These are phyloP conservation scores for Dipodomys ordii DNA, from an alignment of 2,113 vertebrate species.

Conservation along the genomic window DNA sequence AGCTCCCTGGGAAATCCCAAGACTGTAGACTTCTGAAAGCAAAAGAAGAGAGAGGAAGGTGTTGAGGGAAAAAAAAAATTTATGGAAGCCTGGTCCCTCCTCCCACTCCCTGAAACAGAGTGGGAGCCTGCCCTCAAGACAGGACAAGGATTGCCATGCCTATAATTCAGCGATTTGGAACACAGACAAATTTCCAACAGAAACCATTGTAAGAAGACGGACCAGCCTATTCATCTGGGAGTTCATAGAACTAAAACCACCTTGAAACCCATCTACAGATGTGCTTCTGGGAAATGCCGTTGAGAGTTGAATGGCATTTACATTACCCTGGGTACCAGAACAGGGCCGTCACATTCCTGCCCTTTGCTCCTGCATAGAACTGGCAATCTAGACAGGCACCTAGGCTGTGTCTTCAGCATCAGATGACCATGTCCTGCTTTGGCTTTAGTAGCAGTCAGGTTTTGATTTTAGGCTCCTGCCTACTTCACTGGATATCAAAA, in stretches of 20 bases:
- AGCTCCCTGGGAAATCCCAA: constrained; percentile 53
- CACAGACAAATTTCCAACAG: not conserved
- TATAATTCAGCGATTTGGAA: not conserved
- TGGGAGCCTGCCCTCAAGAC: not conserved
- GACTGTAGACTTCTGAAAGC: constrained; percentile 23
- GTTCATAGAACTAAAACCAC: not conserved
- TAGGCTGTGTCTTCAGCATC: not conserved
- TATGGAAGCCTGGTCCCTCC: not conserved
- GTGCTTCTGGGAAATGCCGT: not conserved
- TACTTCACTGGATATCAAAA: not conserved
- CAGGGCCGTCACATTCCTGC: not conserved
- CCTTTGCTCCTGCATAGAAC: rapidly evolving
- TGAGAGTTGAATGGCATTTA: not conserved
- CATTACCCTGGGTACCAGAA: not conserved
- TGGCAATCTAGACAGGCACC: not conserved
- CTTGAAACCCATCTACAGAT: not conserved
- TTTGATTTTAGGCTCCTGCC: not conserved
- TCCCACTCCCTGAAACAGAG: not conserved
- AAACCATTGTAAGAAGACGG: not conserved
- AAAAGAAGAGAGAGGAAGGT: not conserved
- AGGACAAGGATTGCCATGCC: not conserved
- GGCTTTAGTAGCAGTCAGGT: not conserved
- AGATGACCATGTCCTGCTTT: not conserved
- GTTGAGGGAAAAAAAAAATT: not conserved
- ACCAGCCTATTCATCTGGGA: not conserved